Evolutionary conservation across 2,888 invertebrate species (phyloP), one percentile per base, ranked within the genome.

Genomic region (Cinara cedri): DNA sequence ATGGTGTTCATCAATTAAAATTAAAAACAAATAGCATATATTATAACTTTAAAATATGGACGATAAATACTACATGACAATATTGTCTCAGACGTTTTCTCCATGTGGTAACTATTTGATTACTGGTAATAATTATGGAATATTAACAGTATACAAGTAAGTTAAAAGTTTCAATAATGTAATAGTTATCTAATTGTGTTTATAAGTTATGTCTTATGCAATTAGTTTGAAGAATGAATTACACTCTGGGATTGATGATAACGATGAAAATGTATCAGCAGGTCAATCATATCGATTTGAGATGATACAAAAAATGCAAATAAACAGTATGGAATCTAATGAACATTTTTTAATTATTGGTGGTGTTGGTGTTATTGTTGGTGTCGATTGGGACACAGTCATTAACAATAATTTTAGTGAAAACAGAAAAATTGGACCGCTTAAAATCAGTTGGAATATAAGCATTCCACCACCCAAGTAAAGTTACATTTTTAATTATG

Each of bases 71-170:
- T 95, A 96, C 84, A 95, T 93, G 82, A 94, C 94, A 54, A 89
- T 96, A 66, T 88, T 94, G 82, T 90, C 92, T 44, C 95, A 96
- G 87, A 88, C 91, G 1, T 92, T 94, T 86, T 95, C 96, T 0
- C 91, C 92, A 0, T 94, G 94, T 85, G 93, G 95, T 9, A 91
- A 92, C 85, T 94, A 90, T 86, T 88, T 96, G 74, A 88, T 92
- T 81, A 92, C 92, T 82, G 94, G 94, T 21, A 95, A 93, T 86
- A 92, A 92, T 83, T 95, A 92, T 85, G 95, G 96, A 8, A 91
- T 92, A 85, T 89, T 96, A 75, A 93, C 93, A 46, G 87, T 95
- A 74, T 94, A 91, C 85, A 91, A 92, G 94, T 94, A 87, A 89
- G 91, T 89, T 81, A 76, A 75, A 54, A n/a, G 24, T 63, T 42